These are phyloP conservation scores for Corvus cornix DNA, from an alignment of 2,113 vertebrate species.

Conservation along the genomic window DNA sequence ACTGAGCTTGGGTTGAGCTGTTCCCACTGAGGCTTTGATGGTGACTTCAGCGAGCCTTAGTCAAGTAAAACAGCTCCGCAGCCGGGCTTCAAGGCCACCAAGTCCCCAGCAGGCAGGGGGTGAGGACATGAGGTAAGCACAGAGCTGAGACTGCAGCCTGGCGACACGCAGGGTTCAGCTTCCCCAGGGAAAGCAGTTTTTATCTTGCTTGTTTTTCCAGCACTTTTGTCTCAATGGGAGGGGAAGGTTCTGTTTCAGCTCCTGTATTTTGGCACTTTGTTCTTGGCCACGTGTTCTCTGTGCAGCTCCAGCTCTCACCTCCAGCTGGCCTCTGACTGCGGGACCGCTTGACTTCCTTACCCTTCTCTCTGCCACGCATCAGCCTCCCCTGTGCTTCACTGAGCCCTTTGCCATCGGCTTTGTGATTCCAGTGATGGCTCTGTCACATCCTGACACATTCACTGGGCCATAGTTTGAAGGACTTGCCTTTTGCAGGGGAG, in stretches of 20 bases:
- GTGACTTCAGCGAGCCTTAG: not conserved
- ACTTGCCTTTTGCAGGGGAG: not conserved
- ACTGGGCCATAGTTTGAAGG: not conserved
- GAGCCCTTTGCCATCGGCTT: not conserved
- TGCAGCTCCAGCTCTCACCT: constrained; percentile 6
- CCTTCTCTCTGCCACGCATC: constrained; percentile 62
- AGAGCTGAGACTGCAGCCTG: not conserved
- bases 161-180: not conserved
- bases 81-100: not conserved
- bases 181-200: not conserved
- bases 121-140: not conserved
- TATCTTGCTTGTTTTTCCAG: not conserved
- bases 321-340: constrained; percentile 25
- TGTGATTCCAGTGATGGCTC: not conserved
- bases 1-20: not conserved
- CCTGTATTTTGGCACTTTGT: not conserved
- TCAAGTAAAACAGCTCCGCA: not conserved
- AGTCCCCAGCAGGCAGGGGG: not conserved
- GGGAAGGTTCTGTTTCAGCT: not conserved
- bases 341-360: constrained; percentile 64
- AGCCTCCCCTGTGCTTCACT: not conserved
- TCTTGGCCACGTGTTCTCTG: constrained; percentile 20
- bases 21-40: not conserved
- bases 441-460: not conserved
- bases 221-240: not conserved